Conservation (phyloP, 2,797 vertebrate species). For the Falco cherrug region DNA sequence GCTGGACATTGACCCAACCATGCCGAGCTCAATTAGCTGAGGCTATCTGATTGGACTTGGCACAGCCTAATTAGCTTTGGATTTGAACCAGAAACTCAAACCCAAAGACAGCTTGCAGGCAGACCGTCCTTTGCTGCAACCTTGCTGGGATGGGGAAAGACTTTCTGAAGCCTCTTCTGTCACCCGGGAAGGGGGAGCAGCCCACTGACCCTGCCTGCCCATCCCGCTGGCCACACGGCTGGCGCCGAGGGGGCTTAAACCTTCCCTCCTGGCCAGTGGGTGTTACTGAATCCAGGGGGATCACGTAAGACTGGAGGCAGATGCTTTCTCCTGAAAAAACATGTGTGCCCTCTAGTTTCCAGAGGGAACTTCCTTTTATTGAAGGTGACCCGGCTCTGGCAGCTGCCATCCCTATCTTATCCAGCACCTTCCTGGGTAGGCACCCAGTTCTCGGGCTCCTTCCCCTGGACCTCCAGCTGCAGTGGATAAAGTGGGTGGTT, state of each 20-base stretch:
- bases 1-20: slow-evolving; percentile 44
- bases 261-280: neutral
- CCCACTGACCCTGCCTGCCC: neutral
- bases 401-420: neutral
- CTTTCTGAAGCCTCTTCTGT: neutral
- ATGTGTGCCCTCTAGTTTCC: accelerated
- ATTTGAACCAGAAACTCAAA: slow-evolving; percentile 8
- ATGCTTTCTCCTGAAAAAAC: neutral
- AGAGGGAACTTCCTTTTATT: neutral
- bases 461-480: neutral
- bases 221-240: accelerated
- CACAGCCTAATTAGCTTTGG: slow-evolving; percentile 59
- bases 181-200: neutral
- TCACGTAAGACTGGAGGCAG: neutral
- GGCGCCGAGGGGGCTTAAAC: neutral
- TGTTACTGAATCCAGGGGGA: neutral
- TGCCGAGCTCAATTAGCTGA: slow-evolving; percentile 16
- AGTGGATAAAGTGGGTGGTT: slow-evolving; percentile 51
- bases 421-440: neutral
- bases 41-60: slow-evolving; percentile 63
- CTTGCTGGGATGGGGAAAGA: neutral
- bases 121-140: neutral
- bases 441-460: neutral
- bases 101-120: slow-evolving; percentile 16
- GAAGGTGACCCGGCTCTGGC: neutral